Base-by-base conservation (phyloP, 2,113 vertebrate genomes). In the Albula goreensis region DNA sequence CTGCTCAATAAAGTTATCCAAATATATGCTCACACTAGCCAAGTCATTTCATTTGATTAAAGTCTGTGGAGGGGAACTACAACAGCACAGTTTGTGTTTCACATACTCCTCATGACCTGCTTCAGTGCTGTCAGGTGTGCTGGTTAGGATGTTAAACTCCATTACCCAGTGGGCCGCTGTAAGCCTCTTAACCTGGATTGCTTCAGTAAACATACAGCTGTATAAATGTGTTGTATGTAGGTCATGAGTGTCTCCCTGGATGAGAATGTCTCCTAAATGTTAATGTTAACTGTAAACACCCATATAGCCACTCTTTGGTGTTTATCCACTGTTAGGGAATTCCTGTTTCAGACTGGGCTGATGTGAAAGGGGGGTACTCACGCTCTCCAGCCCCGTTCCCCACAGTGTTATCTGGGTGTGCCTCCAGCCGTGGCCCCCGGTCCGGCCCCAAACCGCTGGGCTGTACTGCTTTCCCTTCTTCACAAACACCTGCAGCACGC, bases 351-450 rank as follows among this genome's bases (percentile, higher is more conserved):
- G 56, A 60, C 56, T 60, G 56, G 56, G 8, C 2, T 15, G 56
- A 60, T 50, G 48, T 13, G 31, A 52, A 17, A 8, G 52, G 49
- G 13, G 41, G 12, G 52, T 90, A 96, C 96, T 97, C 88, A 98
- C 97, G 51, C 92, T 96, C 91, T 95, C 96, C 91, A 97, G 60
- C 85, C 94, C 94, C 0, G 63, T 78, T 0, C 93, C 95, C 25
- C n/a, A 92, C 89, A 98, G 49, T 10, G 95, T 96, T 84, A 98
- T 91, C 86, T 95, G 94, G 0, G 96, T 97, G 11, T 93, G 94
- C 87, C 96, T 97, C 97, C 97, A 98, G 78, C 96, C 96, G 0
- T 93, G 95, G 82, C 97, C 96, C 0, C 96, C 94, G 0, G 94
- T 97, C 70, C 97, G 92, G 81, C 95, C 96, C 97, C 97, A 98